A percentile compares a stretch with the other conserved stretches of the same genome.
These are phyloP conservation scores for Peromyscus melanophrys DNA, from an alignment of 2,797 vertebrate species.

Conservation along the genomic window DNA sequence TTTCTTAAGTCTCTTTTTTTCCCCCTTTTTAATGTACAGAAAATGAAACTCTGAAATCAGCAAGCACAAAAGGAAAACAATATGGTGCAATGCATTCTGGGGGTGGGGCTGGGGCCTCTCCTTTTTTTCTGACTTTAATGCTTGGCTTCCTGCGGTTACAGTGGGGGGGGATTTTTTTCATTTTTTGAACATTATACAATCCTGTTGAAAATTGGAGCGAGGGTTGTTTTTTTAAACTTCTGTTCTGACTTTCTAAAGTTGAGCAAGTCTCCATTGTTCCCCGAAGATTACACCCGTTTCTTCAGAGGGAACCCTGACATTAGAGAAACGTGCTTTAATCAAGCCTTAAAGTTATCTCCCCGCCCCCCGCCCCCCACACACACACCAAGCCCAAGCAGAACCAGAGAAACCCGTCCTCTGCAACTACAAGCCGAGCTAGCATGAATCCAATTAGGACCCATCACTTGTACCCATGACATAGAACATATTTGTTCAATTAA, in stretches of 20 bases:
- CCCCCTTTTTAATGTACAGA: slow-evolving; percentile 84
- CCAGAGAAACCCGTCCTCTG: slow-evolving; percentile 86
- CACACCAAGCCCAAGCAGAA: slow-evolving; percentile 76
- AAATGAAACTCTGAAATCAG: slow-evolving; percentile 88
- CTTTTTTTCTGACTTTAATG: slow-evolving; percentile 86
- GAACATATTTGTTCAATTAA: slow-evolving; percentile 91
- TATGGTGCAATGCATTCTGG: slow-evolving; percentile 85
- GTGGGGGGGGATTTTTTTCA: slow-evolving; percentile 88
- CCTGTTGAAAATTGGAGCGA: slow-evolving; percentile 83
- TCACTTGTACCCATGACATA: slow-evolving; percentile 87
- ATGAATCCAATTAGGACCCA: slow-evolving; percentile 90
- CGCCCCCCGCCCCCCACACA: neutral
- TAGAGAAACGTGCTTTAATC: slow-evolving; percentile 90
- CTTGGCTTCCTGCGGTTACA: slow-evolving; percentile 91
- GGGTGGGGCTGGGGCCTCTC: slow-evolving; percentile 62
- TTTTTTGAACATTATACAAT: slow-evolving; percentile 89
- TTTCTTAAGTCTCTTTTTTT: slow-evolving; percentile 87
- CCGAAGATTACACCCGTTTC: slow-evolving; percentile 86
- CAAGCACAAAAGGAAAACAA: slow-evolving; percentile 88
- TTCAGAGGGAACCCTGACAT: slow-evolving; percentile 86
- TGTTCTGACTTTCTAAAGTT: slow-evolving; percentile 83
- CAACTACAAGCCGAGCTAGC: slow-evolving; percentile 86
- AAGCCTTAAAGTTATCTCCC: slow-evolving; percentile 88
- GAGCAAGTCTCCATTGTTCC: slow-evolving; percentile 73
- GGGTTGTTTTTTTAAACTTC: slow-evolving; percentile 86